phyloP scores from a whole-genome alignment of 1,140 invertebrate genomes.

The Drosophila saltans region DNA sequence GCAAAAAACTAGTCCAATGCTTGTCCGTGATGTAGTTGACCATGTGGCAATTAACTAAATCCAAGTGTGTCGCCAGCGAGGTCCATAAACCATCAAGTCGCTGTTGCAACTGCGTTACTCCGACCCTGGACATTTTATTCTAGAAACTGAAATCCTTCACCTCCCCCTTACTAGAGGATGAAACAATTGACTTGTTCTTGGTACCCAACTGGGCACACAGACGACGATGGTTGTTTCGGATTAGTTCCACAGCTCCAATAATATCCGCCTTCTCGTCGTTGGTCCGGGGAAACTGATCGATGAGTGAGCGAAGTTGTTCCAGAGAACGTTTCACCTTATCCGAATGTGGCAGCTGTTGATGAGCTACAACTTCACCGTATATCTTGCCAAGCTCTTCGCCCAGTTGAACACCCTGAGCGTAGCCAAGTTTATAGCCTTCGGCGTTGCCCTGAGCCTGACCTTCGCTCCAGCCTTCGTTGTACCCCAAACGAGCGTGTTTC shows the following conservation, averaged over 20 bases:
- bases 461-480: constrained; percentile 85
- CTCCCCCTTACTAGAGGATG: constrained; percentile 5
- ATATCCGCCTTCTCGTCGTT: constrained; percentile 88
- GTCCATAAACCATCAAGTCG: constrained; percentile 85
- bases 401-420: constrained; percentile 86
- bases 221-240: constrained; percentile 88
- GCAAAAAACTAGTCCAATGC: constrained; percentile 87
- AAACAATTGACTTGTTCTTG: constrained; percentile 16
- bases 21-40: constrained; percentile 91
- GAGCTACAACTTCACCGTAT: constrained; percentile 83
- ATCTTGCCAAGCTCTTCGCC: constrained; percentile 87
- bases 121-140: constrained; percentile 34
- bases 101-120: constrained; percentile 51
- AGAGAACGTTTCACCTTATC: constrained; percentile 84
- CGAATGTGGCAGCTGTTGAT: constrained; percentile 60
- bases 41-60: constrained; percentile 90
- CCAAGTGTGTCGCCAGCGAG: constrained; percentile 86
- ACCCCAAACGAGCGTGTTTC: constrained; percentile 84
- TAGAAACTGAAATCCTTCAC: constrained; percentile 74
- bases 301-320: constrained; percentile 85
- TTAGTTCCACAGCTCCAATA: constrained; percentile 85
- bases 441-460: constrained; percentile 85
- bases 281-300: constrained; percentile 87
- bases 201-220: constrained; percentile 87
- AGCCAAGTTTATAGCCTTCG: constrained; percentile 87